Conservation (phyloP, 1,140 invertebrate genomes). For the Leptonema lineaticorne region DNA sequence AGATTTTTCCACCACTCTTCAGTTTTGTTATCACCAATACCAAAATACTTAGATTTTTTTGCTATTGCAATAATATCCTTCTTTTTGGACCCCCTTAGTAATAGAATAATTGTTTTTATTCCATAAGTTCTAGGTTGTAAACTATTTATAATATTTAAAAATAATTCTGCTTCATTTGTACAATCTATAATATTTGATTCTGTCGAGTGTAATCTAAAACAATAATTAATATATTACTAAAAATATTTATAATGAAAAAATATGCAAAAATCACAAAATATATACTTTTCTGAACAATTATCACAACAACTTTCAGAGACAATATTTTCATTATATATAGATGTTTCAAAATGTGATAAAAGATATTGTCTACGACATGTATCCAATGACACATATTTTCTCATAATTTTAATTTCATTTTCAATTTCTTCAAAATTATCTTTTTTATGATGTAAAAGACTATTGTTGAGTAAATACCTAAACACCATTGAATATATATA, state of each 20-base stretch:
- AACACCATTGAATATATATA: too few relatives aligned
- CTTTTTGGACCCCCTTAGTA: slow-evolving; percentile 29
- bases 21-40: slow-evolving; percentile 23
- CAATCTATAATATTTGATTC: slow-evolving; percentile 20
- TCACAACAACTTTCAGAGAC: slow-evolving; percentile 30
- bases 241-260: not conserved
- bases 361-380: slow-evolving; percentile 36
- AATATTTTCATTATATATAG: not conserved
- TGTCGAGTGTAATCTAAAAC: not conserved
- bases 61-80: slow-evolving; percentile 22
- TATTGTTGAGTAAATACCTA: too few relatives aligned
- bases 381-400: slow-evolving; percentile 26
- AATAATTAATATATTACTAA: too few relatives aligned
- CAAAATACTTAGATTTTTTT: slow-evolving; percentile 23
- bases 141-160: slow-evolving; percentile 33
- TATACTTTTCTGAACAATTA: slow-evolving; percentile 28
- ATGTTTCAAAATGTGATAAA: slow-evolving; percentile 34
- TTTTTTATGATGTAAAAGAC: too few relatives aligned
- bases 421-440: too few relatives aligned
- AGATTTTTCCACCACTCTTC: slow-evolving; percentile 38
- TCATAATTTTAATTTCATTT: slow-evolving; percentile 28
- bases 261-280: not conserved
- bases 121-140: slow-evolving; percentile 35
- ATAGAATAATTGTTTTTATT: slow-evolving; percentile 29
- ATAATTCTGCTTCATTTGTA: slow-evolving; percentile 30